Percentiles rank a stretch among this genome's conserved stretches.
Conservation (phyloP, 53 echinoderm and acorn worm genomes). For the Patiria pectinifera region DNA sequence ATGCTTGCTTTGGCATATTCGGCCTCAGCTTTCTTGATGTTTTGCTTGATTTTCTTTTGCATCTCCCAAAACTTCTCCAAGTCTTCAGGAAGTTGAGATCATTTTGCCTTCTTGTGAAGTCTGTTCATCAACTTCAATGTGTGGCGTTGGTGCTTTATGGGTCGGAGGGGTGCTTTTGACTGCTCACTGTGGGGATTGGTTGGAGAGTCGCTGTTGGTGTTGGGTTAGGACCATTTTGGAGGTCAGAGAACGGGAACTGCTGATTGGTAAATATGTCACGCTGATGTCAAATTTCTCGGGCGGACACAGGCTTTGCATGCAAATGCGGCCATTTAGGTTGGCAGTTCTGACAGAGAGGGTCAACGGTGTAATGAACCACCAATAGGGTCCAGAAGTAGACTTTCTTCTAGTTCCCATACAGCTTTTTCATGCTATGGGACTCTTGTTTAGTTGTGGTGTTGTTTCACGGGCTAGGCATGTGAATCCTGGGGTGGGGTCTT, state of each 20-base stretch:
- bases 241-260: slow-evolving; percentile 37
- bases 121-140: not conserved
- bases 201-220: not conserved
- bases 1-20: too few relatives aligned
- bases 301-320: slow-evolving; percentile 31
- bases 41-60: too few relatives aligned
- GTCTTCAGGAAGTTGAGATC: too few relatives aligned
- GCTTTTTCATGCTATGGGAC: slow-evolving; percentile 78
- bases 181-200: slow-evolving; percentile 47
- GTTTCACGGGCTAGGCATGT: not conserved
- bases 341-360: slow-evolving; percentile 8
- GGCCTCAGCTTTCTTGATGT: too few relatives aligned
- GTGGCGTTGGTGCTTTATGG: not conserved
- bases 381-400: slow-evolving; percentile 19
- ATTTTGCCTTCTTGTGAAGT: too few relatives aligned
- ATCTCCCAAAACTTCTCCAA: too few relatives aligned
- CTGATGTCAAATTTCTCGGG: slow-evolving; percentile 50
- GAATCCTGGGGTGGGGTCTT: slow-evolving; percentile 72
- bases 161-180: slow-evolving; percentile 7
- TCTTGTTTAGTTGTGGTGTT: slow-evolving; percentile 64
- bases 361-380: too few relatives aligned
- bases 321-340: slow-evolving; percentile 28
- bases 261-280: slow-evolving; percentile 23
- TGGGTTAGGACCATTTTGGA: slow-evolving; percentile 12
- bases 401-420: slow-evolving; percentile 72